Evolutionary conservation across 1,140 invertebrate species (phyloP).

Genomic region (Argopecten irradians): DNA sequence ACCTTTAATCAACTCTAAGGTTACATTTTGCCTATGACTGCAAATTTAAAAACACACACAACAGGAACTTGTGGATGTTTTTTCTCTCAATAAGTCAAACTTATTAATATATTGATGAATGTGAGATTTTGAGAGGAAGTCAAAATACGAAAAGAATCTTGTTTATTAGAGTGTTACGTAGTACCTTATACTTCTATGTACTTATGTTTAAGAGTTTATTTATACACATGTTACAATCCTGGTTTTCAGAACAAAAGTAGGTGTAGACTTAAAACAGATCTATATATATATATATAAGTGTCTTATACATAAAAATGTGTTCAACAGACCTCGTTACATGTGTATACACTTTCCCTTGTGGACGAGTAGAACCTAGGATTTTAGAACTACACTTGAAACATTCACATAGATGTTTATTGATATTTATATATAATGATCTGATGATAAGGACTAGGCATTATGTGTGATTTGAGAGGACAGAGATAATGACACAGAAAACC

Average conservation of each 20-base stretch:
- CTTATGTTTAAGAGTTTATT: constrained; percentile 2
- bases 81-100: background rate
- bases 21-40: too few species aligned
- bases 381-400: constrained; percentile 18
- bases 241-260: background rate
- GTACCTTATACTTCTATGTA: background rate
- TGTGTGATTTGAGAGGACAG: background rate
- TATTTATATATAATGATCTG: background rate
- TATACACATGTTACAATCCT: constrained; percentile 5
- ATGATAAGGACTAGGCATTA: background rate
- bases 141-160: too few species aligned
- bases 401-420: constrained; percentile 22
- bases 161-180: background rate
- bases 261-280: too few species aligned
- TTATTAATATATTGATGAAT: background rate
- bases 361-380: background rate
- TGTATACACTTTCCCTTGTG: background rate
- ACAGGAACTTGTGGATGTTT: too few species aligned
- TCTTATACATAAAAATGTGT: constrained; percentile 3
- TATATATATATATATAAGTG: background rate
- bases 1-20: too few species aligned
- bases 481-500: background rate
- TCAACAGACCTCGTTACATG: background rate
- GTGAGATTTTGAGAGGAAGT: too few species aligned
- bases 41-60: too few species aligned